Conservation (phyloP, 2,113 vertebrate species). For the Paracanthobrama guichenoti region DNA sequence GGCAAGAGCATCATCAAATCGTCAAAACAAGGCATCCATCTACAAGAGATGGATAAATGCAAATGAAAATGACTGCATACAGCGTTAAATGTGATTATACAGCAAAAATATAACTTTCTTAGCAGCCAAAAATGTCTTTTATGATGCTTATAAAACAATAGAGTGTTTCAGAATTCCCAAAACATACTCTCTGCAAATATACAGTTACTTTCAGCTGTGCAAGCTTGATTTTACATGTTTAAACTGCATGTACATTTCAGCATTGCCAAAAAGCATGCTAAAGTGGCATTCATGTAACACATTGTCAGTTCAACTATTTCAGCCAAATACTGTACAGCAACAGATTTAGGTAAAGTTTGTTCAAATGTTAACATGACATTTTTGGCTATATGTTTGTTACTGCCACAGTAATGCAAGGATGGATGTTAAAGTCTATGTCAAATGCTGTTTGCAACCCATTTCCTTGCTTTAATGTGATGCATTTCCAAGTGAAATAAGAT, state of each 20-base stretch:
- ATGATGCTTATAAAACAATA: background rate
- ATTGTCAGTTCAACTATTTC: no score
- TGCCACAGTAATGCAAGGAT: background rate
- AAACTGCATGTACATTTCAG: background rate
- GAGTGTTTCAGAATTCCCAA: background rate
- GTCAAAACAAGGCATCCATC: background rate
- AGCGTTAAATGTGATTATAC: background rate
- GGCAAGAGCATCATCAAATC: no score
- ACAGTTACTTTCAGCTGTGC: background rate
- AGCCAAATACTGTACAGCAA: no score
- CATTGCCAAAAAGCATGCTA: no score
- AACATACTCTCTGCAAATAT: background rate
- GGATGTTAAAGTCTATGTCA: background rate
- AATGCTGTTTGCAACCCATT: background rate
- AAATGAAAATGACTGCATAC: background rate
- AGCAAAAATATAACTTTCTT: background rate
- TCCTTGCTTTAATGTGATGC: background rate
- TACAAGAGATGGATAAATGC: background rate
- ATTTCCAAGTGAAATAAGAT: background rate
- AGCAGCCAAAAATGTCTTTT: background rate
- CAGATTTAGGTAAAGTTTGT: no score
- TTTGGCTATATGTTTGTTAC: background rate
- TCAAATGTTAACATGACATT: no score
- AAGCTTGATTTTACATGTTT: background rate
- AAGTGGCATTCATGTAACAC: no score